Evolutionary conservation across 1,140 invertebrate genomes (phyloP).

Genomic region (Macrosteles quadrilineatus): DNA sequence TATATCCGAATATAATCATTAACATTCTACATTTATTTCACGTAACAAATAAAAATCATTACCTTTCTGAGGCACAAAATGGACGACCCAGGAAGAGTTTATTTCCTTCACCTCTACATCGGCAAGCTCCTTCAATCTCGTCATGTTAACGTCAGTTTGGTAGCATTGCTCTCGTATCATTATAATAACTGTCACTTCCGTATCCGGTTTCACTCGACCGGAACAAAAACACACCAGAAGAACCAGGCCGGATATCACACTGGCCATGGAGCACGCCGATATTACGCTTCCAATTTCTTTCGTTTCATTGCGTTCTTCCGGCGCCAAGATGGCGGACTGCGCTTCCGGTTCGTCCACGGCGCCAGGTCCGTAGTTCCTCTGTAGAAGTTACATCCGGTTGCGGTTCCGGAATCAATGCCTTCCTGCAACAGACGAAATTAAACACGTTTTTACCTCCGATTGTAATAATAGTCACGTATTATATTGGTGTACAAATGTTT

Average conservation of each 20-base stretch:
- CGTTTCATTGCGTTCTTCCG: not conserved
- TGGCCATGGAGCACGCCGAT: slow-evolving; percentile 15
- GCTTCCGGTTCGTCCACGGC: not conserved
- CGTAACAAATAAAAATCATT: no score
- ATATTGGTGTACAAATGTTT: no score
- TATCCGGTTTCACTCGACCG: not conserved
- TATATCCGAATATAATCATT: no score
- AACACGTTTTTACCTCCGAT: no score
- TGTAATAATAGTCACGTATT: no score
- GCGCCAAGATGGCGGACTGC: slow-evolving; percentile 12
- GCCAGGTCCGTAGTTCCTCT: no score
- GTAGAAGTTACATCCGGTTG: no score
- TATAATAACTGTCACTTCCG: not conserved
- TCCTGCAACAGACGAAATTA: no score
- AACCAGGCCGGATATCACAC: not conserved
- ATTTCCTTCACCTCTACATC: not conserved
- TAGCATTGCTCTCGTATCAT: slow-evolving; percentile 15
- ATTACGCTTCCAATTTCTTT: slow-evolving; percentile 18
- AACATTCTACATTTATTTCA: no score
- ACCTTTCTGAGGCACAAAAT: slow-evolving; percentile 4
- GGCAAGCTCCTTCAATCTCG: slow-evolving; percentile 10
- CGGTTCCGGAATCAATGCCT: no score
- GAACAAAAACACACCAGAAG: slow-evolving; percentile 11
- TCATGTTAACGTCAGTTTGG: not conserved
- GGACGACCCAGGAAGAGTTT: not conserved